Conservation (phyloP, 2,797 vertebrate species). For the Setipinna tenuifilis region DNA sequence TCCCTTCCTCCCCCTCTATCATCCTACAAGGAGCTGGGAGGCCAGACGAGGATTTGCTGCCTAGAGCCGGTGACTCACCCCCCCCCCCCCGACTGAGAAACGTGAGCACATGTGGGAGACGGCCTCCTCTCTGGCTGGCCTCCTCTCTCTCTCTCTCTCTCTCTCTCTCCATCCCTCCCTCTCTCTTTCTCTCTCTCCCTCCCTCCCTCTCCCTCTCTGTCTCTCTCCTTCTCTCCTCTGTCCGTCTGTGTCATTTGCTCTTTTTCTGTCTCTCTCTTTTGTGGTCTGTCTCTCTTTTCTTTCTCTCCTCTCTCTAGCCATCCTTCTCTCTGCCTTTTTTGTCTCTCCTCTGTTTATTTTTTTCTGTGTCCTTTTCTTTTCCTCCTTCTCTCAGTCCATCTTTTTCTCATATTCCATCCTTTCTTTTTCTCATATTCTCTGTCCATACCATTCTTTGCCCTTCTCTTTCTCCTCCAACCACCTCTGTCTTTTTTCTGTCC, state of each 20-base stretch:
- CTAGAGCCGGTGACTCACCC: constrained; percentile 75
- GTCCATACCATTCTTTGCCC: neutral
- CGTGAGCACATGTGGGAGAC: constrained; percentile 66
- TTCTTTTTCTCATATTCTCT: no score
- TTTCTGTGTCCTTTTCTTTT: neutral
- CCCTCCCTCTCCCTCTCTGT: constrained; percentile 11
- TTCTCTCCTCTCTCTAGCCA: neutral
- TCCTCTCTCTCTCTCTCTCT: neutral
- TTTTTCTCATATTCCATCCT: no score
- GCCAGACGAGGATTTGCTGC: constrained; percentile 67
- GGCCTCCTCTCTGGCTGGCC: constrained; percentile 50
- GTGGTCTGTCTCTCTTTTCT: neutral
- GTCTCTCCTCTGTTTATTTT: neutral
- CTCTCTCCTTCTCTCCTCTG: neutral
- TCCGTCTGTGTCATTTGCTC: no score
- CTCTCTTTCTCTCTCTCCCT: constrained; percentile 36
- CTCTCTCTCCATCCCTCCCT: neutral
- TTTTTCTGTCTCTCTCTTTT: neutral
- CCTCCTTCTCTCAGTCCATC: neutral
- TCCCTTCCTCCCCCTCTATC: constrained; percentile 19
- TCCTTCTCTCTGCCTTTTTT: no score
- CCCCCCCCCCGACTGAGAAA: constrained; percentile 66
- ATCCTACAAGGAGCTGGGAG: constrained; percentile 47
- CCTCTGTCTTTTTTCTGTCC: no score
- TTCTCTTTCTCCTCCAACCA: neutral